phyloP scores from a whole-genome alignment of 2,797 vertebrate species.

The Trachurus trachurus region DNA sequence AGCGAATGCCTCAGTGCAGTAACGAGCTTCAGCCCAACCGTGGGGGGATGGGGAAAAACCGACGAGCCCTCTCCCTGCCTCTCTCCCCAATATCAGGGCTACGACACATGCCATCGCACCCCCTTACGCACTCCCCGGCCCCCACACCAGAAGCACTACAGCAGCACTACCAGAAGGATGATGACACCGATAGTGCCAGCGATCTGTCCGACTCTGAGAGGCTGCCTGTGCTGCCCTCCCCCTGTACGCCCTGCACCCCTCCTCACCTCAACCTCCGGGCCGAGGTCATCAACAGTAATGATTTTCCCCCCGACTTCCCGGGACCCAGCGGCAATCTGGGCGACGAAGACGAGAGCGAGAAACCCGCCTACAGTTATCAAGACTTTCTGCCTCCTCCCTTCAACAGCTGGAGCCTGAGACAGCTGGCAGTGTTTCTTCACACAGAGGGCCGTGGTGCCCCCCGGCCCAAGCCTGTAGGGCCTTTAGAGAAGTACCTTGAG shows the following conservation, averaged over 20 bases:
- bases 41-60: constrained; percentile 78
- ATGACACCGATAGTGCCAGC: constrained; percentile 94
- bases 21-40: constrained; percentile 67
- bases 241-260: constrained; percentile 92
- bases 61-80: constrained; percentile 83
- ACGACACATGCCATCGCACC: constrained; percentile 74
- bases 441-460: constrained; percentile 86
- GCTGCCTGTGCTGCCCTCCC: constrained; percentile 91
- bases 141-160: constrained; percentile 81
- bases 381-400: constrained; percentile 96
- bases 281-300: constrained; percentile 90
- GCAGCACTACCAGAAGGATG: constrained; percentile 86
- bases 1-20: constrained; percentile 63
- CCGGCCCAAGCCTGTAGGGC: constrained; percentile 85
- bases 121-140: constrained; percentile 67
- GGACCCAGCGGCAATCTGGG: constrained; percentile 67
- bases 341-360: constrained; percentile 71
- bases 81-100: constrained; percentile 83
- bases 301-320: constrained; percentile 85
- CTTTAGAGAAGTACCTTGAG: constrained; percentile 91
- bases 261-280: constrained; percentile 95
- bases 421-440: constrained; percentile 89
- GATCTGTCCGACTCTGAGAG: constrained; percentile 97
- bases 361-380: constrained; percentile 86
- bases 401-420: constrained; percentile 93